Evolutionary conservation across 2,113 vertebrate genomes (phyloP).

Genomic region (Mohoua ochrocephala): DNA sequence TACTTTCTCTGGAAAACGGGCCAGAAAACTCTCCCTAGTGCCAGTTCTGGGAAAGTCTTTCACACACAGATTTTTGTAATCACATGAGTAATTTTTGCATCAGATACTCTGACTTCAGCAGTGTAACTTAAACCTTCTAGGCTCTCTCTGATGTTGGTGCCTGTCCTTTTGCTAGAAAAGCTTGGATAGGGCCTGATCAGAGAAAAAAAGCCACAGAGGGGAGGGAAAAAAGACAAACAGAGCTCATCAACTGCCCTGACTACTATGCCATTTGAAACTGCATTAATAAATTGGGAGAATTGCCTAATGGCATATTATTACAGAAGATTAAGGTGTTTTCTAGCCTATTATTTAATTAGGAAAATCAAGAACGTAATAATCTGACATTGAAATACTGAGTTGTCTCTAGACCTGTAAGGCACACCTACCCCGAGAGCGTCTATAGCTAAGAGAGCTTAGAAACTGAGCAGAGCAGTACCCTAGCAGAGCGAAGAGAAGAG

Average conservation of each 20-base stretch:
- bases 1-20: not conserved
- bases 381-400: not conserved
- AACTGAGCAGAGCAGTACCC: not conserved
- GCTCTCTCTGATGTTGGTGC: not conserved
- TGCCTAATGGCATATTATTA: not conserved
- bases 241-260: not conserved
- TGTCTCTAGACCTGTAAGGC: not conserved
- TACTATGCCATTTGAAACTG: not conserved
- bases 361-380: not conserved
- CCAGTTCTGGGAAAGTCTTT: not conserved
- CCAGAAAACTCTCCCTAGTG: not conserved
- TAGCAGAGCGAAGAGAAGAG: not conserved
- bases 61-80: not conserved
- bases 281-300: not conserved
- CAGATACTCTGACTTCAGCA: not conserved
- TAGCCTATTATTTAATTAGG: not conserved
- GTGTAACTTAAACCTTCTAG: not conserved
- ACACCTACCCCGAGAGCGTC: not conserved
- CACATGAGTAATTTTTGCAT: not conserved
- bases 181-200: not conserved
- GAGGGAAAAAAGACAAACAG: not conserved
- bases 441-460: not conserved
- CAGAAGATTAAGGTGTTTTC: not conserved
- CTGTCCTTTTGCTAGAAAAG: not conserved
- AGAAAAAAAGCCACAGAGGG: not conserved